Evolutionary conservation across 2,797 vertebrate species (phyloP), one percentile per base, ranked within the genome.

Genomic region (Chaenodraco wilsoni): DNA sequence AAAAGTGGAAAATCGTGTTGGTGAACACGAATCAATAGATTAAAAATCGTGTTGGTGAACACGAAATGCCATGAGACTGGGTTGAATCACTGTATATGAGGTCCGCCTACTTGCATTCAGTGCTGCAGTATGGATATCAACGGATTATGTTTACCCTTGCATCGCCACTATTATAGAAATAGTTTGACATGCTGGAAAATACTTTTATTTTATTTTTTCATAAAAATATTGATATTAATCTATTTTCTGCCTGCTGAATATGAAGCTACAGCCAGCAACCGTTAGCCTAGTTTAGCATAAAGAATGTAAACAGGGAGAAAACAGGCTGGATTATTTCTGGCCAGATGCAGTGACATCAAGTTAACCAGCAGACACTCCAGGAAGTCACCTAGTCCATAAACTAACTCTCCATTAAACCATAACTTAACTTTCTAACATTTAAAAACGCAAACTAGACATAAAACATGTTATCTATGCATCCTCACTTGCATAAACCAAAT

Each of bases 401-500:
- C 33, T 9, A 37, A 6, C 33, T 37, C 33, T 37, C 33, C 51
- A 6, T 33, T 8, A 48, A 63, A 48, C 16, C 27, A 19, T n/a
- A 37, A 10, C 15, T 14, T 10, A 15, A 13, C 37, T 3, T 13
- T 68, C 48, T 27, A 23, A 40, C 23, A 17, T 37, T 37, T 37
- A 37, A 9, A 37, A 37, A 1, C 8, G 2, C 33, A 2, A 7
- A 37, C 33, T 37, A 37, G 33, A 37, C 33, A 50, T 61, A 31
- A 8, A 51, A 67, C 13, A 1, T 27, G 16, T 41, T 55, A 57
- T 37, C 33, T 8, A 37, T 21, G 7, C 1, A 3, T 55, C 27
- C 17, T 58, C 37, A 52, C 40, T 57, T 46, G 51, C 14, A 50
- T 46, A 15, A 72, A 62, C 19, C 3, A 65, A 51, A 45, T 17